These are phyloP conservation scores for Aethes cnicana DNA, from an alignment of 2,888 invertebrate genomes.

Conservation along the genomic window DNA sequence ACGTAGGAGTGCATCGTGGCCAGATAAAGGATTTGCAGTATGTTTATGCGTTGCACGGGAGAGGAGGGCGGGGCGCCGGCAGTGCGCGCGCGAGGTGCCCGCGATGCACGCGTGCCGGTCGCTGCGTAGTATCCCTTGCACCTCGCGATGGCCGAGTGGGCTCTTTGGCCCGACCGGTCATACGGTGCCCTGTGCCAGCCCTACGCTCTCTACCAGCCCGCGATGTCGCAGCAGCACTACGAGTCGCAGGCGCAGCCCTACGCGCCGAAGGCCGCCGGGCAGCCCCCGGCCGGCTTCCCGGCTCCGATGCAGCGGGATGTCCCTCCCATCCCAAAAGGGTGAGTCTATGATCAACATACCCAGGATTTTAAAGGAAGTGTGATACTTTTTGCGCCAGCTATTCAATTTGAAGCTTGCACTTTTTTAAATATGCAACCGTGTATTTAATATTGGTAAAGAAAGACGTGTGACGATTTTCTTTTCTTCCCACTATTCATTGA, in stretches of 20 bases:
- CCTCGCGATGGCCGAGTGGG: conserved; percentile 55
- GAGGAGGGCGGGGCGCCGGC: conserved; percentile 51
- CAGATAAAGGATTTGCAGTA: conserved; percentile 74
- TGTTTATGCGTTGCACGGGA: conserved; percentile 66
- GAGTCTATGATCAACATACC: not conserved
- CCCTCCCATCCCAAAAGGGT: not conserved
- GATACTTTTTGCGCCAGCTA: not conserved
- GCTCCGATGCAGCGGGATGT: not conserved
- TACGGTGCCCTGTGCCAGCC: no score
- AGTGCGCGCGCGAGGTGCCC: conserved; percentile 65
- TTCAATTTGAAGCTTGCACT: not conserved
- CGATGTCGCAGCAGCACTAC: conserved; percentile 31
- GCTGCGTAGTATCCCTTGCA: conserved; percentile 48
- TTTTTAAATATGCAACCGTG: not conserved
- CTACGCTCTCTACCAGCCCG: conserved; percentile 43
- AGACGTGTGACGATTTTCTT: no score
- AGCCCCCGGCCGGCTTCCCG: conserved; percentile 21
- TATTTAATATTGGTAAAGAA: no score
- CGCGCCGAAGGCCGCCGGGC: conserved; percentile 33
- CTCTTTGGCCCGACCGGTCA: conserved; percentile 45
- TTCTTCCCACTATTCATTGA: no score
- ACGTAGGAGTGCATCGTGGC: conserved; percentile 37
- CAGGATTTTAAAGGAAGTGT: not conserved
- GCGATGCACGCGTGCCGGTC: conserved; percentile 58
- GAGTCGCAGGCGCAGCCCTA: conserved; percentile 38